Evolutionary conservation across 2,113 vertebrate genomes (phyloP), one percentile per base, ranked within the genome.

Genomic region (Phalacrocorax pelagicus): DNA sequence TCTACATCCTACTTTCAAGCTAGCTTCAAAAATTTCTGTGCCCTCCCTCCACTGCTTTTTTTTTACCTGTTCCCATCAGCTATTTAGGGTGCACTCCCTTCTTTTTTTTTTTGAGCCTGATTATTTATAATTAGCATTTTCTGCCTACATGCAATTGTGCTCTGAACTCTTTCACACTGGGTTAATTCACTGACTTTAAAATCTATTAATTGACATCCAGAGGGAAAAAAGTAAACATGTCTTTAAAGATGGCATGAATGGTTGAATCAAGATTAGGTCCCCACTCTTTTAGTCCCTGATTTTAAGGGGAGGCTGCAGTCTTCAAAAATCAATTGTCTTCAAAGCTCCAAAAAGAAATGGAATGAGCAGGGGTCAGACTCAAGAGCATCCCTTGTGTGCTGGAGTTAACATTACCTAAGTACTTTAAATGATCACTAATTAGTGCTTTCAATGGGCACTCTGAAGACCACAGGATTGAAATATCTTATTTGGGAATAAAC

Each of bases 331-430:
- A 95, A 96, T 97, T 94, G 86, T 97, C 97, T 97, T 98, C 97
- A 97, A 97, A 97, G 96, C 94, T 67, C 46, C 86, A 81, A 97
- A 94, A 96, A 96, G 85, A 96, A 97, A 97, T 95, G 83, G 95
- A 98, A 95, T 97, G 97, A 98, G 88, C 96, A 97, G 96, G 94
- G 96, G 97, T 97, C 96, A 97, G 97, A 95, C 96, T 97, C 97
- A 97, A 97, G 97, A 97, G 96, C 96, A 96, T 94, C 97, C 91
- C 96, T 95, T 97, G 96, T 92, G 69, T 86, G 27, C 92, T 8
- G 58, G 88, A 96, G 97, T 94, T 96, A 96, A 95, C 96, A 85
- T 95, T 90, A 96, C 97, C 95, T 96, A 97, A 97, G 97, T 91
- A 86, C 96, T 96, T 95, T 96, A 96, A 97, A 95, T 54, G 91